Evolutionary conservation across 2,888 invertebrate species (phyloP).

Genomic region (Neocrepidodera transversa): DNA sequence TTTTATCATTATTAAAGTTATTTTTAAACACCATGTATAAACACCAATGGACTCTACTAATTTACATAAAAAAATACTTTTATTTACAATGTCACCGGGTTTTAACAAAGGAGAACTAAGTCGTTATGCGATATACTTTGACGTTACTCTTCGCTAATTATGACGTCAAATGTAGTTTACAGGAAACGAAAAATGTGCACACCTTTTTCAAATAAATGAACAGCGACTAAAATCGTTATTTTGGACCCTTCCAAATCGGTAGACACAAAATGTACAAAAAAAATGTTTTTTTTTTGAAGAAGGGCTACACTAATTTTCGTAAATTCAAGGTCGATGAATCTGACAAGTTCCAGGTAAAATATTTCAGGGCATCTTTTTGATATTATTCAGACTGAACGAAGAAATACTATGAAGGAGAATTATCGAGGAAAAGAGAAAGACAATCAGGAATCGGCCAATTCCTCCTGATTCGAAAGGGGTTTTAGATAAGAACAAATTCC

Average conservation of each 20-base stretch:
- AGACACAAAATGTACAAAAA: too few relatives aligned
- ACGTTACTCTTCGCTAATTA: conserved; percentile 19
- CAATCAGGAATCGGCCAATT: conserved; percentile 1
- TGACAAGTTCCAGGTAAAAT: conserved; percentile 19
- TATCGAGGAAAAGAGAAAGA: conserved; percentile 8
- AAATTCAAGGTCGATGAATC: conserved; percentile 3
- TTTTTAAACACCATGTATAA: not conserved
- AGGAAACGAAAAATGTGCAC: conserved; percentile 15
- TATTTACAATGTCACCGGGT: conserved; percentile 25
- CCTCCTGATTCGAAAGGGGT: not conserved
- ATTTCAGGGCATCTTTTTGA: conserved; percentile 16
- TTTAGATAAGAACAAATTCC: too few relatives aligned
- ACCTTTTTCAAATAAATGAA: conserved; percentile 5
- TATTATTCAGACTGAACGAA: conserved; percentile 8
- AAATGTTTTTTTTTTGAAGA: too few relatives aligned
- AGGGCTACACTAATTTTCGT: conserved; percentile 10
- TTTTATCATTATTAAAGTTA: too few relatives aligned
- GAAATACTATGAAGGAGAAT: conserved; percentile 8
- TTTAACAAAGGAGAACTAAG: conserved; percentile 26
- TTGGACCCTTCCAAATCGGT: not conserved
- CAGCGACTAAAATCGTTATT: too few relatives aligned
- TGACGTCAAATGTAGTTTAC: conserved; percentile 20
- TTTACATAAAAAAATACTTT: conserved; percentile 32
- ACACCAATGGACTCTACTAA: not conserved
- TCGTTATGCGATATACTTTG: conserved; percentile 22